phyloP scores from a whole-genome alignment of 2,888 invertebrate genomes.

The Hedychridium roseum region DNA sequence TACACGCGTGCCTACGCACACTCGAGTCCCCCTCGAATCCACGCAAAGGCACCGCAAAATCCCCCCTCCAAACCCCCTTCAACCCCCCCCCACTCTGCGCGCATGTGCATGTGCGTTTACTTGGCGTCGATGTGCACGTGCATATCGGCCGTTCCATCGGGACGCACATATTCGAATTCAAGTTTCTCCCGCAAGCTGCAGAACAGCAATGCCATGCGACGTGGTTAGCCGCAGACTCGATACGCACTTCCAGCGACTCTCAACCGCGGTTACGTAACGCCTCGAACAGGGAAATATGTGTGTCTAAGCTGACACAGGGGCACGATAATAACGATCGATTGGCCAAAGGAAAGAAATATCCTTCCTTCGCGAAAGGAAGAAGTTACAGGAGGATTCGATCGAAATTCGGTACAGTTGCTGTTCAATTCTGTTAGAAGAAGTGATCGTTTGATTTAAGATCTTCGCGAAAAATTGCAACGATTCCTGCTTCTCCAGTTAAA shows the following conservation, averaged over 20 bases:
- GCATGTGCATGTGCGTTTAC: slow-evolving; percentile 13
- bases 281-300: no score
- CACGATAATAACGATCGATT: no score
- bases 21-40: neutral
- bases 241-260: slow-evolving; percentile 38
- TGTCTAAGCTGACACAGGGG: no score
- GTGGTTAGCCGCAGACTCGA: slow-evolving; percentile 46
- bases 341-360: no score
- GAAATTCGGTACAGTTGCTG: no score
- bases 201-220: slow-evolving; percentile 31
- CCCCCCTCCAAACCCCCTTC: neutral
- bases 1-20: slow-evolving; percentile 23
- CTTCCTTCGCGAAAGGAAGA: no score
- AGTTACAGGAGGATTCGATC: no score
- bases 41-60: neutral
- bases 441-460: no score
- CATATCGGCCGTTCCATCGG: slow-evolving; percentile 8
- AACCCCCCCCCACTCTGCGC: neutral
- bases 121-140: slow-evolving; percentile 21
- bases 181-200: slow-evolving; percentile 36
- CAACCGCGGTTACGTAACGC: slow-evolving; percentile 38
- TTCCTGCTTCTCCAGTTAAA: no score
- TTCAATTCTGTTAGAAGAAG: no score
- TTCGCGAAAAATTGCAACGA: no score
- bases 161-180: slow-evolving; percentile 35